phyloP scores from a whole-genome alignment of 2,113 vertebrate species.

The Neofelis nebulosa region DNA sequence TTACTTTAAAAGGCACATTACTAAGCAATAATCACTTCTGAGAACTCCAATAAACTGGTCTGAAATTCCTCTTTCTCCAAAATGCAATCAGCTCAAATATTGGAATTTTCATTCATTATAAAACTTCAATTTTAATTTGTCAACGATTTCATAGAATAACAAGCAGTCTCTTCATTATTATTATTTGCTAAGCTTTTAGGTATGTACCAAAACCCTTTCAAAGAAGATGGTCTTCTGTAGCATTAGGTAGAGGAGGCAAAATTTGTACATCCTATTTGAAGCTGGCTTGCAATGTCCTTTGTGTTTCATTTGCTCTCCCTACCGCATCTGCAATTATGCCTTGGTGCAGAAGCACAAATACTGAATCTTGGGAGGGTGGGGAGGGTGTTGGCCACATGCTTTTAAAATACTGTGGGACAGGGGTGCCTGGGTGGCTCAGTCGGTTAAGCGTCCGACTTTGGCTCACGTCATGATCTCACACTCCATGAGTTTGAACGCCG shows the following conservation, averaged over 20 bases:
- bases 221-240: neutral
- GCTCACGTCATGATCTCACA: too few species aligned
- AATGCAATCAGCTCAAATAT: neutral
- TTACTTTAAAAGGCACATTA: slow-evolving; percentile 33
- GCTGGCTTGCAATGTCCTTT: neutral
- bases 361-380: neutral
- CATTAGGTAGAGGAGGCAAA: neutral
- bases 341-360: neutral
- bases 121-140: neutral
- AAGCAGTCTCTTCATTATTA: neutral
- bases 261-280: neutral
- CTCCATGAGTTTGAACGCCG: too few species aligned
- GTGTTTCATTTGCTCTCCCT: neutral
- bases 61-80: neutral
- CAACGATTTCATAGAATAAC: neutral
- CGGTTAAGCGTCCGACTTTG: too few species aligned
- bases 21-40: slow-evolving; percentile 32
- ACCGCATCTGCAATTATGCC: too few species aligned
- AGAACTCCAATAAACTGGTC: neutral
- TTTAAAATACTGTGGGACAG: neutral
- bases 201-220: neutral
- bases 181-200: neutral
- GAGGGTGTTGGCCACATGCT: neutral
- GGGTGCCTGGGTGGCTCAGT: too few species aligned
- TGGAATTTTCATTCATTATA: neutral